Base-by-base conservation (phyloP, 2,888 invertebrate species). In the Gibbula magus region DNA sequence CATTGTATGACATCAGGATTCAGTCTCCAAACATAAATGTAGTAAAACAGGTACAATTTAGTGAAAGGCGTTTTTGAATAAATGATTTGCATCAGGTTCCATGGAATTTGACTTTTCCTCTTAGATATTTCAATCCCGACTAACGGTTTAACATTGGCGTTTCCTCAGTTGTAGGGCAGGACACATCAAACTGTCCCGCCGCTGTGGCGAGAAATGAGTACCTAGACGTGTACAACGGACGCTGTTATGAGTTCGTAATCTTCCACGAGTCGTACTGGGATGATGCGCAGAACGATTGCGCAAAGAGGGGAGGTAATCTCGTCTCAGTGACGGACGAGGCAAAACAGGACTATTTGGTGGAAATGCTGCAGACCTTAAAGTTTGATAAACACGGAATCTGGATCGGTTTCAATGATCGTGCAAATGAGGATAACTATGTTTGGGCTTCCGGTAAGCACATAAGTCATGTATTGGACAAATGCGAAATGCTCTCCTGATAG, bases 141-240 rank as follows among this genome's bases (percentile, higher is more conserved):
- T n/a, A n/a, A n/a, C n/a, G n/a, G n/a, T n/a, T n/a, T n/a, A n/a
- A n/a, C n/a, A n/a, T n/a, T n/a, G n/a, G n/a, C n/a, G 8, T 13
- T 45, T 45, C 13, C 13, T 45, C 29, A 0, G 61, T 29, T 16
- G 61, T 8, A 25, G 61, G 18, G 18, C 16, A 70, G 3, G 70
- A 70, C 2, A 32, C 35, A 20, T 35, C 35, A 3, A 32, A 32
- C 2, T 70, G 70, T 16, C 70, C 70, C 3, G 10, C 32, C 20
- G 2, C 35, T 20, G 10, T 70, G 8, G 18, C 70, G 35, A 70
- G 70, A 35, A 70, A 70, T 35, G 18, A 45, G 16, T 75, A 52
- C 75, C 22, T 75, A 13, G n/a, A 18, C 10, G 29, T 67, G 0
- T 79, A 73, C 53, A 22, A 67, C 13, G 75, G 80, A 13, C 76